phyloP scores from a whole-genome alignment of 2,888 invertebrate species.

The Thymelicus lineola region DNA sequence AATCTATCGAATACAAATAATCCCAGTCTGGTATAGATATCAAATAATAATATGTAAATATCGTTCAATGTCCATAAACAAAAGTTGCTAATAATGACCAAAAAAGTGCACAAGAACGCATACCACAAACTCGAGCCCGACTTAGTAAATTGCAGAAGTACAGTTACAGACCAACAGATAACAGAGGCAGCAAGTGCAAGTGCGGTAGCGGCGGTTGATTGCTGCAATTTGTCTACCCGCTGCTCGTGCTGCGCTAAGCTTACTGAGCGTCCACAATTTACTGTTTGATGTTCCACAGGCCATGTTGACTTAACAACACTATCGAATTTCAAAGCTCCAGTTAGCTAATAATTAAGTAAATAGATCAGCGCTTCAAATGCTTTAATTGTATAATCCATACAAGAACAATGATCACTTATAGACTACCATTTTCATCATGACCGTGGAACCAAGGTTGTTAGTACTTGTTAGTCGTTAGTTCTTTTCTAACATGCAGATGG shows the following conservation, averaged over 20 bases:
- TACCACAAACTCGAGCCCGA: background rate
- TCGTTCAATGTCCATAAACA: background rate
- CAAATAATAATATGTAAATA: no score
- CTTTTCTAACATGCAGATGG: no score
- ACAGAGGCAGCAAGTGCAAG: conserved; percentile 11
- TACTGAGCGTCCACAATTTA: conserved; percentile 45
- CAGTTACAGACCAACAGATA: conserved; percentile 14
- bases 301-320: conserved; percentile 12
- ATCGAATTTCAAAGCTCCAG: conserved; percentile 9
- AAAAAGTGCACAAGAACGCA: background rate
- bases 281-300: conserved; percentile 39
- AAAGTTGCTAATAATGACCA: no score
- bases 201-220: conserved; percentile 53
- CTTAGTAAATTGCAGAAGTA: conserved; percentile 10
- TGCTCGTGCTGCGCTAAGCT: conserved; percentile 47
- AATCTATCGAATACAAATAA: no score
- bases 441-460: no score
- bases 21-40: no score
- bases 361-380: background rate
- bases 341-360: background rate
- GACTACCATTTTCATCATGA: no score
- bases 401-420: no score
- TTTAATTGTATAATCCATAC: no score
- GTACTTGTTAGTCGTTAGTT: no score
- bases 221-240: conserved; percentile 62